Evolutionary conservation across 2,888 invertebrate genomes (phyloP), one percentile per base, ranked within the genome.

Genomic region (Congeria kusceri): DNA sequence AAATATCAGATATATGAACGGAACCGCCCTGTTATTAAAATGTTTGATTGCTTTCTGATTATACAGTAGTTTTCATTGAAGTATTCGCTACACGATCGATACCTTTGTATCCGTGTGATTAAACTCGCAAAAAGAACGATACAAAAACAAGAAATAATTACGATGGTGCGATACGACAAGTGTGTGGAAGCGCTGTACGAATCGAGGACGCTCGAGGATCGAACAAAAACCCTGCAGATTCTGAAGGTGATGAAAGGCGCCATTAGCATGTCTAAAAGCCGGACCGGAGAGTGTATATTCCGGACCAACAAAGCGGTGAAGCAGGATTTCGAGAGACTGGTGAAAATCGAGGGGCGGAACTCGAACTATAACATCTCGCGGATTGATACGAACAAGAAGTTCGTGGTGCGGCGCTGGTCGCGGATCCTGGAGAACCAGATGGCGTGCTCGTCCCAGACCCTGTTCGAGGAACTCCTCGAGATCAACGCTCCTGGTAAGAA

Each of bases 241-340:
- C 85, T 87, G n/a, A 79, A 80, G 25, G 87, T 88, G 0, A 84
- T 88, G 86, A 88, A 87, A 64, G 89, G 88, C 1, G 88, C 88
- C 15, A 78, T 89, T 3, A 88, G 88, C 70, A 79, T 87, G 67
- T 89, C 89, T 5, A 85, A 86, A 49, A 88, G 88, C 65, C 83
- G 83, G 56, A 86, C 89, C 3, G 89, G 89, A 0, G 88, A 89
- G 39, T 86, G 85, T 18, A 87, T 87, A 28, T 88, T 83, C 62
- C 83, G 86, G n/a, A 81, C 80, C 61, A 88, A 89, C 68, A 86
- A 87, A 67, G 75, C 86, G 23, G 88, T 88, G 63, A 86, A 80
- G 62, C 84, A 84, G 56, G 81, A 80, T 13, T 67, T 89, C 3
- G 77, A 84, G n/a, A 66, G 83, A 23, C 62, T 70, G 46, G 68